Percentiles rank a stretch among this genome's conserved stretches.
These are phyloP conservation scores for Penaeus indicus DNA, from an alignment of 1,140 invertebrate genomes.

Conservation along the genomic window DNA sequence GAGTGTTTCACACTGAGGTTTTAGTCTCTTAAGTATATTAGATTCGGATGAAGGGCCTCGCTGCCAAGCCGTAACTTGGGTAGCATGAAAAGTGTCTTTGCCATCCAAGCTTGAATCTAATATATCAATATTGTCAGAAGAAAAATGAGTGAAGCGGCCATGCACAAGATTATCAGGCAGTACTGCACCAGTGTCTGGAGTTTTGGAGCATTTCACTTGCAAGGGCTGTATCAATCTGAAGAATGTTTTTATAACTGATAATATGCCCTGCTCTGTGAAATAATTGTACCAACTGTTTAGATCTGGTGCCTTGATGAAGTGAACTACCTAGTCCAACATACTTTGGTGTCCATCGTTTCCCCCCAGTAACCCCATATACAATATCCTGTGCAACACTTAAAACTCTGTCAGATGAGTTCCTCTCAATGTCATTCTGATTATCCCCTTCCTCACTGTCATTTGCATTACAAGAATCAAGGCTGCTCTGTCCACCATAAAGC, in stretches of 20 bases:
- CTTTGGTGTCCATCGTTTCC: slow-evolving; percentile 31
- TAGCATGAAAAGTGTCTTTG: slow-evolving; percentile 33
- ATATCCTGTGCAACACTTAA: slow-evolving; percentile 24
- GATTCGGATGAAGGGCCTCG: background rate
- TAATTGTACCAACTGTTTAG: slow-evolving; percentile 12
- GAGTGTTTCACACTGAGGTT: too few species aligned
- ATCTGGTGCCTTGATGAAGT: slow-evolving; percentile 21
- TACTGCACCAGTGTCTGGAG: background rate
- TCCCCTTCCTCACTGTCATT: too few species aligned
- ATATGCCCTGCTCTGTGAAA: slow-evolving; percentile 8
- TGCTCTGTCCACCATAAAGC: background rate
- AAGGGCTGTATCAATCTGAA: slow-evolving; percentile 28
- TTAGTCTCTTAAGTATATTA: background rate
- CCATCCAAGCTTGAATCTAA: background rate
- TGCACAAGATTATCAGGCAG: slow-evolving; percentile 16
- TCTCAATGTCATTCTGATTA: background rate
- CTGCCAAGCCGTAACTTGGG: slow-evolving; percentile 38
- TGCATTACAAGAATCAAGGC: too few species aligned
- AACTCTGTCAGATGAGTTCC: background rate
- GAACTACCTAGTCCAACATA: slow-evolving; percentile 20
- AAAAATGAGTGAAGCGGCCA: background rate
- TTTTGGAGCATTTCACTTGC: background rate
- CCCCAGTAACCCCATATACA: slow-evolving; percentile 1
- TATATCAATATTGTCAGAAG: slow-evolving; percentile 36
- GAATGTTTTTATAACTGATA: slow-evolving; percentile 4